Conservation (phyloP, 37 sponge, comb jelly and placozoan genomes). For the Ephydatia muelleri region DNA sequence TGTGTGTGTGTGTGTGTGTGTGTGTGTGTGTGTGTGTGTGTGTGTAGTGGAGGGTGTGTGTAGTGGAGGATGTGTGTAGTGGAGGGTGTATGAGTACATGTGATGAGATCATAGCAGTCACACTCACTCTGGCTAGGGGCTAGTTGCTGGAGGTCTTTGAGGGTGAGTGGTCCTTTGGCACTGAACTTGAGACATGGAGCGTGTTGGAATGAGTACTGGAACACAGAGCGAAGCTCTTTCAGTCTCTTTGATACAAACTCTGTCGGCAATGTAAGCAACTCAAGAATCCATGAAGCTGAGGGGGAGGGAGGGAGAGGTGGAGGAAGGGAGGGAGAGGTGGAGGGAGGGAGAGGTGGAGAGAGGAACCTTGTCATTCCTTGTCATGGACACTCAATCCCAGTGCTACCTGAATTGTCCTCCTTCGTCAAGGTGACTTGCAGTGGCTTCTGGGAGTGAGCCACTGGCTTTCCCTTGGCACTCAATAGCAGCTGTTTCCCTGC, state of each 20-base stretch:
- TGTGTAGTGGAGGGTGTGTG: background rate
- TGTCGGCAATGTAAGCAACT: conserved; percentile 56
- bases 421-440: conserved; percentile 36
- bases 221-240: conserved; percentile 50
- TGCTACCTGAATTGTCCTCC: conserved; percentile 69
- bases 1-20: background rate
- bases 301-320: background rate
- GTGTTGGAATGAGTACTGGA: conserved; percentile 54
- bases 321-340: background rate
- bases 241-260: conserved; percentile 57
- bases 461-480: conserved; percentile 21
- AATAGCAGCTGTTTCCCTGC: conserved; percentile 45
- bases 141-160: conserved; percentile 71
- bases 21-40: too few species aligned
- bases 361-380: too few species aligned
- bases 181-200: conserved; percentile 55
- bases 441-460: background rate
- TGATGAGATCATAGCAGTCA: background rate
- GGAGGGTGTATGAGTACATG: background rate
- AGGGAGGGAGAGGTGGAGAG: background rate
- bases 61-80: conserved; percentile 1
- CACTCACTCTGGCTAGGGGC: conserved; percentile 62
- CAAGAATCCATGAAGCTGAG: conserved; percentile 57
- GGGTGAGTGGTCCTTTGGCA: conserved; percentile 70
- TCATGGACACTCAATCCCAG: background rate